phyloP scores from a whole-genome alignment of 2,113 vertebrate genomes.

The Lampris incognitus region DNA sequence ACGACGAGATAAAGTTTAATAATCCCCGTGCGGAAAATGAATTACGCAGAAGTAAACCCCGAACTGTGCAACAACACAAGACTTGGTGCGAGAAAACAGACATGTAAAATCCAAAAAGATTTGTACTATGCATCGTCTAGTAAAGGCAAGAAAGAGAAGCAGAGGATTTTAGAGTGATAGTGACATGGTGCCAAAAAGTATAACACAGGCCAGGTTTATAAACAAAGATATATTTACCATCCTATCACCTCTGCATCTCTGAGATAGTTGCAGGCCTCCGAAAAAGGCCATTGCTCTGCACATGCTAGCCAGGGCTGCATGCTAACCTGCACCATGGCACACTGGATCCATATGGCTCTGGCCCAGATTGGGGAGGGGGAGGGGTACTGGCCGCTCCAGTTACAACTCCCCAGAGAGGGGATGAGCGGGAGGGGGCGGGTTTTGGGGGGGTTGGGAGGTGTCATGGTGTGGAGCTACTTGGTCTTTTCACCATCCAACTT shows the following conservation, averaged over 20 bases:
- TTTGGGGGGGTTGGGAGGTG: conserved; percentile 38
- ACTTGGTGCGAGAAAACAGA: too few species aligned
- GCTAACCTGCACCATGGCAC: conserved; percentile 28
- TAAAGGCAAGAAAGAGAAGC: too few species aligned
- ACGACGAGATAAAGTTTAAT: too few species aligned
- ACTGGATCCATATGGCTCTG: conserved; percentile 46
- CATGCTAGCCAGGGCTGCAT: conserved; percentile 16
- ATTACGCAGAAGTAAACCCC: too few species aligned
- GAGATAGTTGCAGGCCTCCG: too few species aligned
- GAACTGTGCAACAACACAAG: too few species aligned
- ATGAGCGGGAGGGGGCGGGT: background rate
- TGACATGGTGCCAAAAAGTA: too few species aligned
- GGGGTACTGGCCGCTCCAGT: conserved; percentile 69
- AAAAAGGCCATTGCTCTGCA: background rate
- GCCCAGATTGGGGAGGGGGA: conserved; percentile 20
- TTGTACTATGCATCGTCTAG: too few species aligned
- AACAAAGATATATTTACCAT: background rate
- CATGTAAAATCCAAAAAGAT: too few species aligned
- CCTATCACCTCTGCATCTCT: background rate
- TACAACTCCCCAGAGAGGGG: conserved; percentile 67
- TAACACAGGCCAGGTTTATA: too few species aligned
- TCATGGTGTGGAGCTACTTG: conserved; percentile 71
- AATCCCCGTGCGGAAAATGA: too few species aligned
- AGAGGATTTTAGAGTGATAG: too few species aligned
- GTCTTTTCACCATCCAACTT: conserved; percentile 77